These are phyloP conservation scores for Otis tarda DNA, from an alignment of 2,113 vertebrate species.

Conservation along the genomic window DNA sequence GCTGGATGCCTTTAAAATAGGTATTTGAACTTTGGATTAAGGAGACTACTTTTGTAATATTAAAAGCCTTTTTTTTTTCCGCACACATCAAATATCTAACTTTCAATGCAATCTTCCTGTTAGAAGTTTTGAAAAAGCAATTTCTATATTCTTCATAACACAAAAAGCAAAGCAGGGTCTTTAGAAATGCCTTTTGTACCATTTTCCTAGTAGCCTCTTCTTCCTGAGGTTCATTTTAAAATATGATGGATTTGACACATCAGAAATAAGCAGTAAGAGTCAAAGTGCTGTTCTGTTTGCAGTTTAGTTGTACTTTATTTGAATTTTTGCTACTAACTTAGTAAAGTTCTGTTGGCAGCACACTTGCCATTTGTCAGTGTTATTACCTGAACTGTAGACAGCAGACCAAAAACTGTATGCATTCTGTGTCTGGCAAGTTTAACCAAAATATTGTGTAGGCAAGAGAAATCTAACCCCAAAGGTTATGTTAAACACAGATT, in stretches of 20 bases:
- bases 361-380: neutral
- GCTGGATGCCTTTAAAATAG: slow-evolving; percentile 26
- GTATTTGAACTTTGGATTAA: slow-evolving; percentile 51
- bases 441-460: neutral
- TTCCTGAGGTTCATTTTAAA: neutral
- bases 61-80: slow-evolving; percentile 38
- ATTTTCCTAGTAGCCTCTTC: neutral
- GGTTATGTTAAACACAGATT: neutral
- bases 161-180: neutral
- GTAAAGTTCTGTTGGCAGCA: neutral
- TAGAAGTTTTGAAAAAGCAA: neutral
- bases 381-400: neutral
- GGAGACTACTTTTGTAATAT: slow-evolving; percentile 21
- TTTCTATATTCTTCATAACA: neutral
- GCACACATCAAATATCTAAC: neutral
- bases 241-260: neutral
- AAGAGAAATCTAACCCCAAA: neutral
- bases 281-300: neutral
- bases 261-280: neutral
- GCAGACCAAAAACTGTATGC: neutral
- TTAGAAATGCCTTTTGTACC: slow-evolving; percentile 36
- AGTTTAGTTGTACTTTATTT: neutral
- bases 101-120: slow-evolving; percentile 12
- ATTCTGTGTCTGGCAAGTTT: neutral
- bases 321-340: neutral